A percentile compares a stretch with the other conserved stretches of the same genome.
phyloP scores from a whole-genome alignment of 2,113 vertebrate genomes.

The Alethe diademata region DNA sequence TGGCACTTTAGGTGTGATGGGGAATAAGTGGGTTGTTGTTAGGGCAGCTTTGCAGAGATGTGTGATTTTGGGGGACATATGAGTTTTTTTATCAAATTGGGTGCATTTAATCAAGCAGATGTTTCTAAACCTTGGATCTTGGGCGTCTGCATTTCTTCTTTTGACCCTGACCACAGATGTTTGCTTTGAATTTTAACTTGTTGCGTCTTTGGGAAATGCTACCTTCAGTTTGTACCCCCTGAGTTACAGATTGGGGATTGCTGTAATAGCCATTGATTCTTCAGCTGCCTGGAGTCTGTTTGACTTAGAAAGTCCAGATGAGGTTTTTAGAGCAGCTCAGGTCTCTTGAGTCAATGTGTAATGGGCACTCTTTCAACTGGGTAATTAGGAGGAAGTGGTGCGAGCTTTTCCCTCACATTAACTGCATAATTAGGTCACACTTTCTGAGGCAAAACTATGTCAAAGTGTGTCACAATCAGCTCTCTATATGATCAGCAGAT shows the following conservation, averaged over 20 bases:
- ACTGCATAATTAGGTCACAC: constrained; percentile 53
- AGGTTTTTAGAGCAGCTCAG: constrained; percentile 51
- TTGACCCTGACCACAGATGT: background rate
- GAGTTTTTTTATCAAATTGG: background rate
- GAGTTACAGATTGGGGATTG: background rate
- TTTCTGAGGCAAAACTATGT: constrained; percentile 12
- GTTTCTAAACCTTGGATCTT: background rate
- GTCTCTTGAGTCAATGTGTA: constrained; percentile 54
- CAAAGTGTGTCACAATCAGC: background rate
- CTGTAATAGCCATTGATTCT: background rate
- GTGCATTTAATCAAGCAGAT: background rate
- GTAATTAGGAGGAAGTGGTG: constrained; percentile 53
- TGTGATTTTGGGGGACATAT: accelerated
- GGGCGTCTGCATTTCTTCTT: background rate
- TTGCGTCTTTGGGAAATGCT: background rate
- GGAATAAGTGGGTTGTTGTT: background rate
- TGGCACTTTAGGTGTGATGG: background rate
- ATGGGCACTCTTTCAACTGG: constrained; percentile 30
- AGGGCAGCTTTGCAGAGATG: background rate
- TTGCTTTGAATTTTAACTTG: background rate
- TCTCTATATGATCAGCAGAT: background rate
- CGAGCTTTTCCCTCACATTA: background rate
- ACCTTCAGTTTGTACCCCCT: background rate
- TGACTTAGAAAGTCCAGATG: background rate
- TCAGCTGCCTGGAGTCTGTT: background rate